Conservation (phyloP, 2,113 vertebrate species). For the Ascaphus truei region DNA sequence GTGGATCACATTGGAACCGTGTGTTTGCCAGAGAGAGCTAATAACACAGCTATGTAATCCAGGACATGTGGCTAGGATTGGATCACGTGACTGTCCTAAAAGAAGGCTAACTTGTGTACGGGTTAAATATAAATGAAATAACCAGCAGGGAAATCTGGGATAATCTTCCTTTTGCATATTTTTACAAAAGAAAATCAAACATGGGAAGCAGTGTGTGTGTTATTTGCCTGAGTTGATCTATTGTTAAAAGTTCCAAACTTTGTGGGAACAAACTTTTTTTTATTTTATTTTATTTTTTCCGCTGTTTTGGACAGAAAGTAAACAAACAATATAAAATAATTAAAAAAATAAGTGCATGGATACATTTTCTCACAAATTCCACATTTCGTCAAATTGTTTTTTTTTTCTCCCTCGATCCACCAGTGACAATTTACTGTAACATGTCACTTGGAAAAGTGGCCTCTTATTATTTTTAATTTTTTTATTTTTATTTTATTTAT, state of each 20-base stretch:
- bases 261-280: too few species aligned
- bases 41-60: slow-evolving; percentile 14
- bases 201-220: neutral
- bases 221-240: neutral
- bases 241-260: too few species aligned
- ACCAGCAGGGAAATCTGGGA: slow-evolving; percentile 10
- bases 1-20: neutral
- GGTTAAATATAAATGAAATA: neutral
- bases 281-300: too few species aligned
- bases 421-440: neutral
- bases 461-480: too few species aligned
- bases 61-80: slow-evolving; percentile 17
- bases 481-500: neutral
- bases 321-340: too few species aligned
- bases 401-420: neutral
- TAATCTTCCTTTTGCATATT: slow-evolving; percentile 2
- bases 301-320: too few species aligned
- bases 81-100: slow-evolving; percentile 32
- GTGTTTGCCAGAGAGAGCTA: neutral
- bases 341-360: too few species aligned
- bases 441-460: neutral
- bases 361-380: too few species aligned
- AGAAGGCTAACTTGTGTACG: slow-evolving; percentile 13
- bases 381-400: neutral
- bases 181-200: neutral